Evolutionary conservation across 2,797 vertebrate genomes (phyloP), one percentile per base, ranked within the genome.

Genomic region (Hapalemur alaotrensis): DNA sequence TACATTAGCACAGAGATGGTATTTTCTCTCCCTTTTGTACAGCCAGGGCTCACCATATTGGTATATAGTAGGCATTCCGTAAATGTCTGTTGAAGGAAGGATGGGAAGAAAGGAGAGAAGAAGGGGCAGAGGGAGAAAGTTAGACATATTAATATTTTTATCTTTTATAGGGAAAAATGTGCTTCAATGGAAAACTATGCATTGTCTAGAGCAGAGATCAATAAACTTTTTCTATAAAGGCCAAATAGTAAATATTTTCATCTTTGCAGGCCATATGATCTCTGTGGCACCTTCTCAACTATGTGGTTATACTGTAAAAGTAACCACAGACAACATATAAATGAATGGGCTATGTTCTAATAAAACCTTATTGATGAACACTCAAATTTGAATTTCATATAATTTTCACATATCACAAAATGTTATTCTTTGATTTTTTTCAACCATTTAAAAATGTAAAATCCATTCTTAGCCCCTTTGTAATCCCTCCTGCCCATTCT

Each of bases 301-400:
- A 41, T 61, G 63, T 32, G 50, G 4, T 43, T 59, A 57, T 25
- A 72, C 7, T 86, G 5, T 41, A 63, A 76, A 92, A 73, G 38
- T 35, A 90, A 7, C 35, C 59, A 81, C 6, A 35, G 46, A 50
- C 4, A 38, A 54, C n/a, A 63, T 28, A 65, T 22, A 69, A 84
- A 93, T 52, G 35, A 93, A 82, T 54, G 43, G 7, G 14, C 20
- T 76, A 9, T 89, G 63, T 94, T 79, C 84, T 83, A 84, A 63
- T 54, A 91, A 73, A 93, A 82, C 14, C 67, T 94, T 82, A 69
- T 88, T 52, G 69, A 81, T 70, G 43, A 50, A 79, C 0, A n/a
- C 20, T 73, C 43, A 94, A 75, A 69, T 95, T 61, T 75, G 15
- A 93, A 89, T 96, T 97, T 80, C 61, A 69, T 93, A 57, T 41